Conservation (phyloP, 2,888 invertebrate species). For the Scaptomyza parva region DNA sequence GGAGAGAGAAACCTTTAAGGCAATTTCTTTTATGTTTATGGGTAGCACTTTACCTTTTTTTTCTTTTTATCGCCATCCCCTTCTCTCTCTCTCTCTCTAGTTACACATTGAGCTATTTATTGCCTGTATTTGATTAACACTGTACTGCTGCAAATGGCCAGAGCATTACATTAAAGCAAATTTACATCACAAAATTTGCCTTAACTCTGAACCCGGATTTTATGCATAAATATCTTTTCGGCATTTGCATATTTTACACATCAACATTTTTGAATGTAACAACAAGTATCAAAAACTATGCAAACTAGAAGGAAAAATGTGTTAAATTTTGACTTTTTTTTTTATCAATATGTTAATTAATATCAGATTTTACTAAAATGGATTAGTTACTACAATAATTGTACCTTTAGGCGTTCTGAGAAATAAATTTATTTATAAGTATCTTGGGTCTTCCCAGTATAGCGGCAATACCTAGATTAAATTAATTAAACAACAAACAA, state of each 20-base stretch:
- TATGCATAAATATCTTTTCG: constrained; percentile 35
- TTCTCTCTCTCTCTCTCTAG: background rate
- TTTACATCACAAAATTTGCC: constrained; percentile 67
- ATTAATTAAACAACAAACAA: background rate
- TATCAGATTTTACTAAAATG: too few species aligned
- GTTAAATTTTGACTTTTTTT: background rate
- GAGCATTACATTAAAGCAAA: constrained; percentile 26
- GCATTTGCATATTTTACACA: constrained; percentile 48
- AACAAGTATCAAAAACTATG: background rate
- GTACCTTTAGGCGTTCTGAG: too few species aligned
- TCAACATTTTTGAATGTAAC: constrained; percentile 30
- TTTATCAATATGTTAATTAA: too few species aligned
- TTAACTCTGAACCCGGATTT: constrained; percentile 47
- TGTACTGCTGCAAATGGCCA: constrained; percentile 36
- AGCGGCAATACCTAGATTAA: background rate
- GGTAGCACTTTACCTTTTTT: constrained; percentile 6
- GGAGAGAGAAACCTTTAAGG: constrained; percentile 72
- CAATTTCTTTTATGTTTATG: constrained; percentile 60
- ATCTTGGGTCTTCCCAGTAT: constrained; percentile 1
- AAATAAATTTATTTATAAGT: constrained; percentile 12
- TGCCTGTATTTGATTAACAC: constrained; percentile 64
- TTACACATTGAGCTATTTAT: background rate
- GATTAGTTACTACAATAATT: too few species aligned
- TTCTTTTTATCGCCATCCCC: too few species aligned
- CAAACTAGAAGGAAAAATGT: background rate